phyloP scores from a whole-genome alignment of 2,888 invertebrate species.

The Neoitamus cyanurus region DNA sequence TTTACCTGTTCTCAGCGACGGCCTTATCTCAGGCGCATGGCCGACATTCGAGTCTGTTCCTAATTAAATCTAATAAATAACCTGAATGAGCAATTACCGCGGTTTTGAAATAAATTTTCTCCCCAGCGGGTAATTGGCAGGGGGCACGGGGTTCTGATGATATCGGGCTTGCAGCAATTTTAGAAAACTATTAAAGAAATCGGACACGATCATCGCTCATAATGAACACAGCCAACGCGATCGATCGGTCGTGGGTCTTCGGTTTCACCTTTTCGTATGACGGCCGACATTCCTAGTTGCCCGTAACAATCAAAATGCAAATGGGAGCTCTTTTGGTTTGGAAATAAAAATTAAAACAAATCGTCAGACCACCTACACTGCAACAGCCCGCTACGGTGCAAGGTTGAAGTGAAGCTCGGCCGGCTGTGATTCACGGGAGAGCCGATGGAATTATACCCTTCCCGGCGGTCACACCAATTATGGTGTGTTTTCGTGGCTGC shows the following conservation, averaged over 20 bases:
- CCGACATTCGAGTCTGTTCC: neutral
- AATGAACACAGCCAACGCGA: neutral
- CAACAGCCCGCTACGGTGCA: neutral
- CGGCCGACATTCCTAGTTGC: neutral
- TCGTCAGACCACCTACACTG: neutral
- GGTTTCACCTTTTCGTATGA: neutral
- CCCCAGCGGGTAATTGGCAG: neutral
- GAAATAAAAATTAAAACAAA: neutral
- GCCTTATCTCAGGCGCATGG: neutral
- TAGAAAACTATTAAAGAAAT: neutral
- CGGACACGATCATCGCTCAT: neutral
- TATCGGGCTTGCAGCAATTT: neutral
- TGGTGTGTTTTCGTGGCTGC: neutral
- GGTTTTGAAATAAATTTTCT: neutral
- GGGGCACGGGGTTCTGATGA: neutral
- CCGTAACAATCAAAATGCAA: conserved; percentile 13
- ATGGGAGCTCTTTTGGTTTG: neutral
- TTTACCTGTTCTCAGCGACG: neutral
- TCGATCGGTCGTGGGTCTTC: neutral
- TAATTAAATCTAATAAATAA: neutral
- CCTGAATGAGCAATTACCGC: neutral
- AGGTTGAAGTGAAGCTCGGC: neutral
- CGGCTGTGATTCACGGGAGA: neutral
- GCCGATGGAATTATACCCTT: neutral
- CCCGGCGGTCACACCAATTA: neutral